Evolutionary conservation across 1,140 invertebrate genomes (phyloP), one percentile per base, ranked within the genome.

Genomic region (Tetramorium simillimum): DNA sequence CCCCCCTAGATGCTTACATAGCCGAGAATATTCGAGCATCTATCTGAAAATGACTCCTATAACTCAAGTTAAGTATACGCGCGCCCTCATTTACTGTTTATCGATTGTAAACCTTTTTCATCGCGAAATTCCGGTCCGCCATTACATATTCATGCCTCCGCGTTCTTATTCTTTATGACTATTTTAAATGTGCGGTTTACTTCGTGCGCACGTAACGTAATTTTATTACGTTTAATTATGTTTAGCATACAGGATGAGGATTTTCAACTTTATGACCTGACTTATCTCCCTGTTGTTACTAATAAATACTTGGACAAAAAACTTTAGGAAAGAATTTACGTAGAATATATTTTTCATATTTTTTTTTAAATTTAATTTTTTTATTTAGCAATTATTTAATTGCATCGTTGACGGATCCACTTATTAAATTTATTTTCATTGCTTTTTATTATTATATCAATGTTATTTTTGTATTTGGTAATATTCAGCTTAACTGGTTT

Each of bases 1-100:
- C 37, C 65, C 67, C 67, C 73, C 73, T 33, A 33, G 84, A 77
- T 53, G 62, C 85, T 62, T 58, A 63, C 77, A 49, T 60, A 40
- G 56, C 62, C 82, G 85, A 73, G 78, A 87, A 75, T 72, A 56
- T 77, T 85, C 63, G 82, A 84, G 75, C 77, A 37, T 89, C 89
- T 76, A 87, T 91, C 89, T 69, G 84, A 89, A 88, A 90, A 90
- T 87, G 88, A 89, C 82, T 86, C 12, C 84, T 65, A 89, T 91
- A 89, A 90, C 58, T 91, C 87, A 85, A 89, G 58, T 90, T 87
- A 87, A 91, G 89, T 86, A 89, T 84, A 90, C 77, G 58, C 40
- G 70, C 76, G 82, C 63, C 72, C 77, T 70, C 77, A 51, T 86
- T 88, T 80, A 46, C 87, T 82, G 86, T 88, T 81, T 85, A 91